These are phyloP conservation scores for Xerus inauris DNA, from an alignment of 2,113 vertebrate species.

Conservation along the genomic window DNA sequence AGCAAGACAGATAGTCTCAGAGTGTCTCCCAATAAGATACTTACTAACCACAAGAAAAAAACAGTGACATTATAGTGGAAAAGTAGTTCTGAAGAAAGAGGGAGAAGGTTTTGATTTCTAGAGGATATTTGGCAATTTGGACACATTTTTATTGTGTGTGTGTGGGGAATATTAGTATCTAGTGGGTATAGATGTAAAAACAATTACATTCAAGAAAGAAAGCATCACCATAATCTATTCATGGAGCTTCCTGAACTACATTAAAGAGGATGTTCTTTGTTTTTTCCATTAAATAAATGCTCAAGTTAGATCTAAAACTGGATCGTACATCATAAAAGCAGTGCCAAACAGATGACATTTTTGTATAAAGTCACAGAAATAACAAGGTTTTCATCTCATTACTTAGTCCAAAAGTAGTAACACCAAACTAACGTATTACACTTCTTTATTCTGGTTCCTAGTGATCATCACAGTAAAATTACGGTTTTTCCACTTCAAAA, in stretches of 20 bases:
- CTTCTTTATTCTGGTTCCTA: slow-evolving; percentile 5
- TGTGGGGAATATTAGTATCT: background rate
- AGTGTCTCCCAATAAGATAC: background rate
- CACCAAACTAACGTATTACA: background rate
- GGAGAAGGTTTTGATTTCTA: background rate
- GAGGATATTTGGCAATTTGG: background rate
- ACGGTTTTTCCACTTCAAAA: background rate
- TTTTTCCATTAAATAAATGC: background rate
- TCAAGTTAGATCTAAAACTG: background rate
- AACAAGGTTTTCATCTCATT: slow-evolving; percentile 13
- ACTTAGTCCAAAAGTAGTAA: background rate
- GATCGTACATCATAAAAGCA: background rate
- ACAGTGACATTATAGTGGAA: background rate
- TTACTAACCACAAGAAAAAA: background rate
- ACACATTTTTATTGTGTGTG: background rate
- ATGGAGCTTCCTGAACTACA: background rate
- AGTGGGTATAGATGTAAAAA: background rate
- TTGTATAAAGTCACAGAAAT: slow-evolving; percentile 19
- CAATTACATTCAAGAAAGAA: background rate
- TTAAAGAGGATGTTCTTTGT: background rate
- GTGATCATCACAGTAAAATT: background rate
- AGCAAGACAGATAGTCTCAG: background rate
- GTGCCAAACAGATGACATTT: background rate
- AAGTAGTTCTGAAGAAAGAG: background rate
- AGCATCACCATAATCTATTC: background rate